Evolutionary conservation across 2,888 invertebrate species (phyloP).

Genomic region (Papilio demoleus): DNA sequence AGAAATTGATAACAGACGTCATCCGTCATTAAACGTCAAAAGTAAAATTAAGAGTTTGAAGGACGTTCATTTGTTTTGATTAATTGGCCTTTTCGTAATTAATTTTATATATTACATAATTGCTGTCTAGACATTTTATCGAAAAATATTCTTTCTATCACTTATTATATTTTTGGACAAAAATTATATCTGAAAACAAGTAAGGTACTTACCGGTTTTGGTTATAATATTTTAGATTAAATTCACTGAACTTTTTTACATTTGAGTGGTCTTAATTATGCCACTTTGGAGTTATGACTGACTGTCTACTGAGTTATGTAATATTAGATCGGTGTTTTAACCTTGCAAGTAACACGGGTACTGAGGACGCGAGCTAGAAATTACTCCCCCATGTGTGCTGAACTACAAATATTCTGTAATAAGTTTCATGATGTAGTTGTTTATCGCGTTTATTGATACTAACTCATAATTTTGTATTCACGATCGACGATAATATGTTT

Average conservation of each 20-base stretch:
- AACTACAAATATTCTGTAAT: slow-evolving; percentile 23
- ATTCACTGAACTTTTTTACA: slow-evolving; percentile 24
- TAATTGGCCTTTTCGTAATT: background rate
- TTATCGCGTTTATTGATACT: slow-evolving; percentile 26
- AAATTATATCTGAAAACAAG: background rate
- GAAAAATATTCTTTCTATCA: background rate
- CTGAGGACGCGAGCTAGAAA: slow-evolving; percentile 41
- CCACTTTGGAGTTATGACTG: slow-evolving; percentile 33
- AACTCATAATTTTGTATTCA: slow-evolving; percentile 26
- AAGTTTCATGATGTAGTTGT: slow-evolving; percentile 4
- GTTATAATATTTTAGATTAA: slow-evolving; percentile 12
- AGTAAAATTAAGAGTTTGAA: slow-evolving; percentile 5
- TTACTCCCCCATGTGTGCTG: slow-evolving; percentile 29
- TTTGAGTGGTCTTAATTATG: slow-evolving; percentile 29
- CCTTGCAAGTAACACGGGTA: slow-evolving; percentile 37
- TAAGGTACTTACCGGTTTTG: slow-evolving; percentile 23
- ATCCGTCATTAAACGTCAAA: slow-evolving; percentile 3
- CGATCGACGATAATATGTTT: background rate
- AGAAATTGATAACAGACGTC: slow-evolving; percentile 16
- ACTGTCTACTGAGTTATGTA: slow-evolving; percentile 36
- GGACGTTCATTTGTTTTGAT: slow-evolving; percentile 16
- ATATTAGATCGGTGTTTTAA: slow-evolving; percentile 37
- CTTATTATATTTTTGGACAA: slow-evolving; percentile 1
- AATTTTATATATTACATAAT: slow-evolving; percentile 9
- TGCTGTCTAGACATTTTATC: background rate